These are phyloP conservation scores for Pollenia amentaria DNA, from an alignment of 2,888 invertebrate species.

Conservation along the genomic window DNA sequence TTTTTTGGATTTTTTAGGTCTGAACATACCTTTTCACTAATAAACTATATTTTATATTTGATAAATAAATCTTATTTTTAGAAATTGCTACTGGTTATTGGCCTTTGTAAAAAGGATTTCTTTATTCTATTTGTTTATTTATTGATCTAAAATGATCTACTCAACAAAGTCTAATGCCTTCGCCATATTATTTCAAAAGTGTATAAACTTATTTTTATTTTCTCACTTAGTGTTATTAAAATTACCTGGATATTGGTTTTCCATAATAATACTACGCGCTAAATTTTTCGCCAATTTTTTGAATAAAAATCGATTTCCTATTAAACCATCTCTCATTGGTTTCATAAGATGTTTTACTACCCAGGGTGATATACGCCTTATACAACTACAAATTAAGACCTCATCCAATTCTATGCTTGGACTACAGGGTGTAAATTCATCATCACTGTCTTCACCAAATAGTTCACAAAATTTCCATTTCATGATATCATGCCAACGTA, in stretches of 20 bases:
- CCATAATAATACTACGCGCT: conserved; percentile 79
- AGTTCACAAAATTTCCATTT: conserved; percentile 78
- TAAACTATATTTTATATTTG: too few relatives aligned
- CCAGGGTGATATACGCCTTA: conserved; percentile 82
- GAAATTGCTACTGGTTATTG: too few relatives aligned
- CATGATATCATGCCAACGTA: conserved; percentile 80
- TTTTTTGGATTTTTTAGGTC: too few relatives aligned
- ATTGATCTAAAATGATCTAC: too few relatives aligned
- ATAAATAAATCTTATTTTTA: too few relatives aligned
- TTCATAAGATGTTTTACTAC: conserved; percentile 82
- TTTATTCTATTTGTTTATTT: too few relatives aligned
- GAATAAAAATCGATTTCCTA: conserved; percentile 82
- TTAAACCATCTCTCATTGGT: conserved; percentile 81
- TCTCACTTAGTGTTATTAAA: neutral
- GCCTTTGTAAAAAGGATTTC: too few relatives aligned
- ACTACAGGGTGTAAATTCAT: conserved; percentile 81
- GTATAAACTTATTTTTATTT: too few relatives aligned
- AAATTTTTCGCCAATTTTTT: conserved; percentile 82
- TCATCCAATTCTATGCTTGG: conserved; percentile 82
- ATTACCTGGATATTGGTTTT: conserved; percentile 81
- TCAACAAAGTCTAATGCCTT: too few relatives aligned
- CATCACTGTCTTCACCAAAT: conserved; percentile 83
- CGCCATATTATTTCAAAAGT: too few relatives aligned
- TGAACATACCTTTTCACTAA: too few relatives aligned
- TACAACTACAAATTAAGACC: conserved; percentile 80